phyloP scores from a whole-genome alignment of 2,797 vertebrate genomes.

The Pantherophis vulpinus region DNA sequence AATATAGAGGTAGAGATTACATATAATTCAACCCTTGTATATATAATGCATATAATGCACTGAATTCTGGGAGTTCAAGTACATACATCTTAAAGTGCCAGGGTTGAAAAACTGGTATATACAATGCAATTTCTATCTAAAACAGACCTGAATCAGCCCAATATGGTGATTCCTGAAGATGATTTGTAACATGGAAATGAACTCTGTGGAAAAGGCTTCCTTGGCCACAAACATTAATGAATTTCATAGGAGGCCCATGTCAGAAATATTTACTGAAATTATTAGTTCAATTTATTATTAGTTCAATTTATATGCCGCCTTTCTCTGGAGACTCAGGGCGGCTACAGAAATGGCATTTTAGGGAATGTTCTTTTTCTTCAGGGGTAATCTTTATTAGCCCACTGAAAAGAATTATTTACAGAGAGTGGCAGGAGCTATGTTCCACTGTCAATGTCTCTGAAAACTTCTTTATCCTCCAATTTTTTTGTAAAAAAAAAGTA shows the following conservation, averaged over 20 bases:
- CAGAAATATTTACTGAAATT: too few relatives aligned
- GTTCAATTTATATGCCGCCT: too few relatives aligned
- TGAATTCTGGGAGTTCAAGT: neutral
- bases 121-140: neutral
- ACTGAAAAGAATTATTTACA: too few relatives aligned
- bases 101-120: neutral
- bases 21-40: neutral
- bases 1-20: neutral
- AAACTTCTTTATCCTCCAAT: too few relatives aligned
- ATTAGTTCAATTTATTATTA: too few relatives aligned
- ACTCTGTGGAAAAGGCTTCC: neutral
- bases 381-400: too few relatives aligned
- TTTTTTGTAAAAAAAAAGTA: too few relatives aligned
- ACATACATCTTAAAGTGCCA: neutral
- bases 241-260: neutral
- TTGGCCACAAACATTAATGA: neutral
- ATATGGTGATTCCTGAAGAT: neutral
- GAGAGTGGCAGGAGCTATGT: too few relatives aligned
- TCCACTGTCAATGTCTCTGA: too few relatives aligned
- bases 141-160: neutral
- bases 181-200: neutral
- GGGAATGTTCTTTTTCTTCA: too few relatives aligned
- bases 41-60: neutral
- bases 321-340: too few relatives aligned
- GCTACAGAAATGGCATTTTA: too few relatives aligned